Evolutionary conservation across 2,113 vertebrate genomes (phyloP).

Genomic region (Thymallus thymallus): DNA sequence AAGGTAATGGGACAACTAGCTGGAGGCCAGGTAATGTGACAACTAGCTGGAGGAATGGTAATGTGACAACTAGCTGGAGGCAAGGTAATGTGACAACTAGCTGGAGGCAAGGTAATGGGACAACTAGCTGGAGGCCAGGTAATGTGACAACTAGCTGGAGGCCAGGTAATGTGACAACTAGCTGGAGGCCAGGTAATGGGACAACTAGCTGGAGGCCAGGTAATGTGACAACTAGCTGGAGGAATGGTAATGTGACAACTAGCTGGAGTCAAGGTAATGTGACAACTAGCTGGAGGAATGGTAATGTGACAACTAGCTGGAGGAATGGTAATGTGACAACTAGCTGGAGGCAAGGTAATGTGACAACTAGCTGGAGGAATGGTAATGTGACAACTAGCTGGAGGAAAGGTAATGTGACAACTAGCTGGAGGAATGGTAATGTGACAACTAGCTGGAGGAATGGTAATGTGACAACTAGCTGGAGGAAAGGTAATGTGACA

Average conservation of each 20-base stretch:
- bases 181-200: not conserved
- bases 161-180: constrained; percentile 13
- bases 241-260: not conserved
- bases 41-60: constrained; percentile 12
- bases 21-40: not conserved
- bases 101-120: constrained; percentile 16
- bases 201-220: constrained; percentile 19
- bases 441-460: not conserved
- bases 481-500: constrained; percentile 10
- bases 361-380: constrained; percentile 20
- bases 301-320: constrained; percentile 15
- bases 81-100: constrained; percentile 2
- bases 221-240: constrained; percentile 4
- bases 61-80: constrained; percentile 1
- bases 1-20: constrained; percentile 6
- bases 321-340: constrained; percentile 12
- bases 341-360: too few species aligned
- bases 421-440: constrained; percentile 10
- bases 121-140: too few species aligned
- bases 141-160: constrained; percentile 17
- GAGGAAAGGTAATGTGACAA: not conserved
- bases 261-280: constrained; percentile 13
- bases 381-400: constrained; percentile 7
- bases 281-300: not conserved
- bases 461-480: constrained; percentile 12